Conservation (phyloP, 1,140 invertebrate species). For the Phortica variegata region DNA sequence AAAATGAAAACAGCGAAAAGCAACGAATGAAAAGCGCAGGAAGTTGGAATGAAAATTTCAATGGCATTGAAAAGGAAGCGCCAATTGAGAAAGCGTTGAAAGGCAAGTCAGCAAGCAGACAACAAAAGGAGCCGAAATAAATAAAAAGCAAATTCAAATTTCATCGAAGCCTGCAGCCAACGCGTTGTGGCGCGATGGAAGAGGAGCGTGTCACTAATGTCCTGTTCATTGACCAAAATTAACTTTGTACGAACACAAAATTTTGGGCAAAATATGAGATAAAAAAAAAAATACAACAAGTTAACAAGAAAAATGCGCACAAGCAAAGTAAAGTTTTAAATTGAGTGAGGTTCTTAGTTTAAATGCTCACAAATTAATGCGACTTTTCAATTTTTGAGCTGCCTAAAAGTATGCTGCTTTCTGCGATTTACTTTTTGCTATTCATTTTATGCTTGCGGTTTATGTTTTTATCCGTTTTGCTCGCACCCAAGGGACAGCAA, state of each 20-base stretch:
- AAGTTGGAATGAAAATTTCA: neutral
- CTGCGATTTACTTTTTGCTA: too few relatives aligned
- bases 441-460: too few relatives aligned
- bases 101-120: too few relatives aligned
- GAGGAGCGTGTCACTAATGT: constrained; percentile 22
- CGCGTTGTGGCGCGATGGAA: neutral
- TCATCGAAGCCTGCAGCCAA: constrained; percentile 6
- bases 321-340: constrained; percentile 8
- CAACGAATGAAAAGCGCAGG: too few relatives aligned
- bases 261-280: constrained; percentile 12
- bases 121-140: too few relatives aligned
- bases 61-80: neutral
- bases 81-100: too few relatives aligned
- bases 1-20: constrained; percentile 2
- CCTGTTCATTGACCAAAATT: constrained; percentile 52
- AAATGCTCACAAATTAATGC: constrained; percentile 44
- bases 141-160: constrained; percentile 34
- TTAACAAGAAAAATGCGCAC: constrained; percentile 8
- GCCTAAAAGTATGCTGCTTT: too few relatives aligned
- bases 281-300: constrained; percentile 1
- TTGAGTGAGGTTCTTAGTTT: constrained; percentile 30
- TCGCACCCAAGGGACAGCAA: too few relatives aligned
- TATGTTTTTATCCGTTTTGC: too few relatives aligned
- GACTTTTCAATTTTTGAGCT: too few relatives aligned
- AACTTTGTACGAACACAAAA: constrained; percentile 27